phyloP scores from a whole-genome alignment of 2,797 vertebrate species.

The Apogon hyalosoma region DNA sequence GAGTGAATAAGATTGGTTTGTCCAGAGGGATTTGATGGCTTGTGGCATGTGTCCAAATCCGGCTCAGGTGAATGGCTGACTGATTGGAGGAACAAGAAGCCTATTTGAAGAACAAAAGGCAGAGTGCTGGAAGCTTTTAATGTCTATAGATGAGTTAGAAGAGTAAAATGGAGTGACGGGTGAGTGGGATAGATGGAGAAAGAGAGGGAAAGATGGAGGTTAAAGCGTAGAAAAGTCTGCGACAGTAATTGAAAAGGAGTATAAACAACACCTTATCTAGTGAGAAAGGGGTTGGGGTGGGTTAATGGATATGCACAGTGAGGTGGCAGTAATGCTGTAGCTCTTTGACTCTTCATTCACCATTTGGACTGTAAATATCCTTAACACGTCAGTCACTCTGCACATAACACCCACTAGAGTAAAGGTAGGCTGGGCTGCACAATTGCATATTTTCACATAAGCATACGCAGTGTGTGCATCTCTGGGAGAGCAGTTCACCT shows the following conservation, averaged over 20 bases:
- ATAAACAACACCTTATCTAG: slow-evolving; percentile 55
- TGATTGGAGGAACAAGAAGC: slow-evolving; percentile 33
- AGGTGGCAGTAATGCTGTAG: slow-evolving; percentile 31
- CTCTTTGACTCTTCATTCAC: slow-evolving; percentile 47
- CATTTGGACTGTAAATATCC: slow-evolving; percentile 35
- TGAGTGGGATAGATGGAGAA: background rate
- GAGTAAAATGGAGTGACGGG: slow-evolving; percentile 9
- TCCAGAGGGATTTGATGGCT: slow-evolving; percentile 34
- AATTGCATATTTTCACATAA: slow-evolving; percentile 36
- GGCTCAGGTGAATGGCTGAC: slow-evolving; percentile 48
- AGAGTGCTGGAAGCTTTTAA: slow-evolving; percentile 41
- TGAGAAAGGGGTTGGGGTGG: slow-evolving; percentile 27
- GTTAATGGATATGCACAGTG: slow-evolving; percentile 54
- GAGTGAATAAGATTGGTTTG: slow-evolving; percentile 43
- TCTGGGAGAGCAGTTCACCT: background rate
- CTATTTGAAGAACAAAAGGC: slow-evolving; percentile 45
- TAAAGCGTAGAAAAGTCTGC: slow-evolving; percentile 39
- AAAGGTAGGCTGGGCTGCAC: slow-evolving; percentile 12
- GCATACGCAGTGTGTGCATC: background rate
- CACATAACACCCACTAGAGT: slow-evolving; percentile 29
- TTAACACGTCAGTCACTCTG: slow-evolving; percentile 30
- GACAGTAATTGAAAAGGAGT: slow-evolving; percentile 44
- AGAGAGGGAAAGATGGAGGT: slow-evolving; percentile 17
- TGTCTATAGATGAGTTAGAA: slow-evolving; percentile 5
- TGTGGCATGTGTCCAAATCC: slow-evolving; percentile 37